Conservation (phyloP, 2,797 vertebrate species). For the Chloroceryle inda region DNA sequence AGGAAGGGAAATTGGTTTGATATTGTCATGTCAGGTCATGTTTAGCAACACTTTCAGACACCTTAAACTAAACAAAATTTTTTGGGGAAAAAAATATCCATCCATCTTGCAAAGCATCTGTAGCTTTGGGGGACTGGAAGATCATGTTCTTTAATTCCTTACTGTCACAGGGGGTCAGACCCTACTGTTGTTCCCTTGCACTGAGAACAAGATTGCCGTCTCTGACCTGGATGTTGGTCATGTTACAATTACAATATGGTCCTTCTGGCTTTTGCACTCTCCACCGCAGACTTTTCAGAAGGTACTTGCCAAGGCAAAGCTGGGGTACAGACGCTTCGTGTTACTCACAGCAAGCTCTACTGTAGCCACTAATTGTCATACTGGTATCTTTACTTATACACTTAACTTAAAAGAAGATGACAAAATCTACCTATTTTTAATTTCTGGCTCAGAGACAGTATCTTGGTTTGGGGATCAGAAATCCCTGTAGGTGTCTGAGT, state of each 20-base stretch:
- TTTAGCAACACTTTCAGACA: neutral
- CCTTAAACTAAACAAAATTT: neutral
- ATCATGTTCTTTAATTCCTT: neutral
- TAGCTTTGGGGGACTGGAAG: neutral
- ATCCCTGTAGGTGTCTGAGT: neutral
- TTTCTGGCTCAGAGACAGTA: neutral
- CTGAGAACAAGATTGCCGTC: neutral
- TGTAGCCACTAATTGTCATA: neutral
- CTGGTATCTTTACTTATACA: neutral
- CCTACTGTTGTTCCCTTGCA: neutral
- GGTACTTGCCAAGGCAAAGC: neutral
- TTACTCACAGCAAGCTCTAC: neutral
- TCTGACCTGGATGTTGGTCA: neutral
- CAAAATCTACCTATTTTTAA: neutral
- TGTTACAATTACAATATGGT: neutral
- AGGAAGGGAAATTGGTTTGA: neutral
- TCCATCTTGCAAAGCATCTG: neutral
- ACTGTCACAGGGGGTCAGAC: neutral
- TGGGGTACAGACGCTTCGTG: neutral
- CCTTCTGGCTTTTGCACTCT: neutral
- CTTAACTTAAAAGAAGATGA: neutral
- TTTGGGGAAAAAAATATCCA: rapidly evolving
- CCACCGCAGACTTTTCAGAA: neutral
- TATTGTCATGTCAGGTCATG: neutral
- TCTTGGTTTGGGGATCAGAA: neutral